A percentile compares a stretch with the other conserved stretches of the same genome.
These are phyloP conservation scores for Orthonyx spaldingii DNA, from an alignment of 2,113 vertebrate genomes.

Conservation along the genomic window DNA sequence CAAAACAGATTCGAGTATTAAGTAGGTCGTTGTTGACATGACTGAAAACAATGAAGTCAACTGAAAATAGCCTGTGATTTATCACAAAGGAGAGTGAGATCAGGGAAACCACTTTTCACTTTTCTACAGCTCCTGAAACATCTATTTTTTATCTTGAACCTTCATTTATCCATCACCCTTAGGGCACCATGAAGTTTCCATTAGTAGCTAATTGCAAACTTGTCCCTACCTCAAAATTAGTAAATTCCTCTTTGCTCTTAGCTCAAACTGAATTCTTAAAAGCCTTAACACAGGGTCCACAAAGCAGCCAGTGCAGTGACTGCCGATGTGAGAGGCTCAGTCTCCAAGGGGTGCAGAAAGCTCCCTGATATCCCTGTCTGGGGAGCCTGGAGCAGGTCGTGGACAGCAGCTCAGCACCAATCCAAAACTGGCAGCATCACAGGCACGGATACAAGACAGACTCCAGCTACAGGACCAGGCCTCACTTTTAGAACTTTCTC, in stretches of 20 bases:
- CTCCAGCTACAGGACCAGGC: background rate
- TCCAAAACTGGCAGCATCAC: background rate
- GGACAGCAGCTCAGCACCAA: background rate
- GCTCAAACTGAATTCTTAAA: background rate
- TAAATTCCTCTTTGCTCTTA: background rate
- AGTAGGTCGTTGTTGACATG: background rate
- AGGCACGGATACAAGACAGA: background rate
- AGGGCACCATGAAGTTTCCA: background rate
- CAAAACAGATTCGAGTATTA: conserved; percentile 16
- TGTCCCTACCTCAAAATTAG: background rate
- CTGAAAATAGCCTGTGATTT: background rate
- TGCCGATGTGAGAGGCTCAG: background rate
- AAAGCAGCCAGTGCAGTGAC: background rate
- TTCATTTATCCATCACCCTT: background rate
- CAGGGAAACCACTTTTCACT: background rate
- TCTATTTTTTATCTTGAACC: background rate
- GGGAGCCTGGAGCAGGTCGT: background rate
- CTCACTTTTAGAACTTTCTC: background rate
- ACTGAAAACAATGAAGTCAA: background rate
- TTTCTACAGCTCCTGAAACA: background rate
- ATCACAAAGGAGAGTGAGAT: background rate
- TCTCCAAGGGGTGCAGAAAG: background rate
- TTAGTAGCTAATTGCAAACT: background rate
- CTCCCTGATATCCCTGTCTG: background rate
- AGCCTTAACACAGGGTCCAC: background rate